Evolutionary conservation across 2,888 invertebrate species (phyloP), one percentile per base, ranked within the genome.

Genomic region (Drosophila paramelanica): DNA sequence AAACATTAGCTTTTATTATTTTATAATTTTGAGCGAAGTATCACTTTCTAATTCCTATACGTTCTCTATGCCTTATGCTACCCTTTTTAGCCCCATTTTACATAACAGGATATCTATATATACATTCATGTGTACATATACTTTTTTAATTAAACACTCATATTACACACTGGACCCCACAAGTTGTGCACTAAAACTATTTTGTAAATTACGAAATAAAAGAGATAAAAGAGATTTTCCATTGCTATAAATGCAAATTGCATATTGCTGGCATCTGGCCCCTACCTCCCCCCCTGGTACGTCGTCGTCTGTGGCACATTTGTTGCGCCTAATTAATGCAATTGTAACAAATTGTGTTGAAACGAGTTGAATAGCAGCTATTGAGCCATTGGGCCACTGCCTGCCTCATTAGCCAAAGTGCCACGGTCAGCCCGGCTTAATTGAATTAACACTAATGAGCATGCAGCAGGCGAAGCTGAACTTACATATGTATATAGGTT

Each of bases 401-500:
- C 67, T 67, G 80, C 36, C 84, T 82, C 78, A 85, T 84, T 84
- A 88, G 83, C 77, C 80, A 82, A 69, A 88, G 87, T 82, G 80
- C 76, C 75, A 68, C 67, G 64, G 79, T 72, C 75, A 67, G 61
- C 43, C 59, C 53, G 53, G 68, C 61, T 57, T 82, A 82, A 84
- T 84, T 82, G 72, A 88, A 88, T 85, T 78, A 85, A 72, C 72
- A 82, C 76, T 86, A 88, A 88, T 84, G 86, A 82, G 73, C 64
- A 58, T 67, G 58, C 66, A 53, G 17, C 46, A 53, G 33, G 31
- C 31, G 36, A 39, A 11, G 8, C 43, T 49, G 13, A 38, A 43
- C 25, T 23, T 25, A 17, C 10, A 50, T 14, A 8, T 46, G 51
- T 41, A 20, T 33, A 23, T 14, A 31, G 7, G 13, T n/a, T 33